Percentiles rank a stretch among this genome's conserved stretches.
phyloP scores from a whole-genome alignment of 1,140 invertebrate genomes.

The Lerema accius region DNA sequence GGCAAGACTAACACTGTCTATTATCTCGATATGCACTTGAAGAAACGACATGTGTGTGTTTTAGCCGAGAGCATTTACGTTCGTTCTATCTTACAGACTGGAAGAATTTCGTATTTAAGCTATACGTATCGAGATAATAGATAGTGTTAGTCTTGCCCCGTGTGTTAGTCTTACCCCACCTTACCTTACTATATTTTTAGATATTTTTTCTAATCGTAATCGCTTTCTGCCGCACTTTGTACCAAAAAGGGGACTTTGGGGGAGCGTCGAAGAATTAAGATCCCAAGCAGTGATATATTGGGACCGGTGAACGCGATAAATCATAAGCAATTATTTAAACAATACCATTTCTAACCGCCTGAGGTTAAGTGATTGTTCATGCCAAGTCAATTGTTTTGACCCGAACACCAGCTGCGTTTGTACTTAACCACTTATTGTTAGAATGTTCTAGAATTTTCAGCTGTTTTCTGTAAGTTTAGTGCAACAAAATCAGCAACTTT shows the following conservation, averaged over 20 bases:
- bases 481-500: too few species aligned
- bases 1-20: too few species aligned
- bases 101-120: too few species aligned
- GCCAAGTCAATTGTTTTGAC: conserved; percentile 26
- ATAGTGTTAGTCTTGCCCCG: too few species aligned
- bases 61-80: too few species aligned
- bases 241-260: conserved; percentile 30
- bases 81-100: too few species aligned
- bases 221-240: conserved; percentile 14
- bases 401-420: conserved; percentile 21
- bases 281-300: conserved; percentile 57
- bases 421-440: conserved; percentile 7
- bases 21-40: too few species aligned
- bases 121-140: too few species aligned
- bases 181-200: too few species aligned
- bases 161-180: too few species aligned
- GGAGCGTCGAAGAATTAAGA: conserved; percentile 56
- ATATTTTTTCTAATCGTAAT: background rate
- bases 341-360: conserved; percentile 40
- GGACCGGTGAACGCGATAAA: conserved; percentile 52
- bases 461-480: background rate
- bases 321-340: conserved; percentile 62
- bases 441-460: background rate
- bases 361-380: conserved; percentile 37
- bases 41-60: too few species aligned